Evolutionary conservation across 2,888 invertebrate species (phyloP), one percentile per base, ranked within the genome.

Genomic region (Heliconius hortense): DNA sequence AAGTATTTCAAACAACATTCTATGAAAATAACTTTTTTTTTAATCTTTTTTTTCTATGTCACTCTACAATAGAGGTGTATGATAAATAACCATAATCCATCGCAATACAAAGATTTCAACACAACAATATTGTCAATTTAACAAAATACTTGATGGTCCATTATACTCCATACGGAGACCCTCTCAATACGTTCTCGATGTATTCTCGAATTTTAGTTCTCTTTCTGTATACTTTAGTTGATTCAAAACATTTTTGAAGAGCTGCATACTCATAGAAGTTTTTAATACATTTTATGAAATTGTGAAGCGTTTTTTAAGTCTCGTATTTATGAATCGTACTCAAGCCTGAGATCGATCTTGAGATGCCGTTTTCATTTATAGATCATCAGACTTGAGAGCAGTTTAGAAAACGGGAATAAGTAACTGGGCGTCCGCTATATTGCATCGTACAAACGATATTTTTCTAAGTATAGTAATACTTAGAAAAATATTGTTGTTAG

Each of bases 51-150:
- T 62, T 21, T 53, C 56, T 63, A 31, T 56, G 28, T n/a, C n/a
- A 59, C n/a, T 21, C 31, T 56, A 59, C 56, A 56, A 74, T 26
- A 71, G 60, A 39, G 8, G 24, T 71, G 21, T 71, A 71, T 59
- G 71, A 75, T 75, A 74, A 78, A 74, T 74, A 59, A 72, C 59
- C 73, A 28, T 39, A 67, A 74, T 72, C 74, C 56, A 75, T 59
- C 59, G 56, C 43, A 43, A 60, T 39, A 74, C 67, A 43, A 35
- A 73, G 74, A 76, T 76, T 76, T 76, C 71, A 73, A 74, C 71
- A 77, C 77, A 82, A 83, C 81, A 85, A 81, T 82, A 80, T 83
- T 84, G 81, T 82, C 83, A 84, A 85, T 84, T 81, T 82, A 83
- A 82, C 81, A 83, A 80, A 81, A 82, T 80, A 79, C 75, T 85